Evolutionary conservation across 1,140 invertebrate species (phyloP), one percentile per base, ranked within the genome.

Genomic region (Drosophila arawakana): DNA sequence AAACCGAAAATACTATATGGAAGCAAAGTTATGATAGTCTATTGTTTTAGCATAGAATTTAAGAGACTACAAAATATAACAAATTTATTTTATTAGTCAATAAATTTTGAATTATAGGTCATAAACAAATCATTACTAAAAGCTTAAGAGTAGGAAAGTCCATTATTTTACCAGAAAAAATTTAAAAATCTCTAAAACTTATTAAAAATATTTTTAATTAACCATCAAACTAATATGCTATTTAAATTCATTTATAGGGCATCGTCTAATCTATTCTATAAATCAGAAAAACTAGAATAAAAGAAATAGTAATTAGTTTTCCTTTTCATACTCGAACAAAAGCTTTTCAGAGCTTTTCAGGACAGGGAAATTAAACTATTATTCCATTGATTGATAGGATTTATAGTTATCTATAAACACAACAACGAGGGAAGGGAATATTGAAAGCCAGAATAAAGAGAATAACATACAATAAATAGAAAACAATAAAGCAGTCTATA

Each of bases 221-320:
- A 30, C 4, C 25, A 30, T 30, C 6, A 30, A 30, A 30, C 25
- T 5, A 30, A 30, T 30, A 30, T 30, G 25, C 25, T 6, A 30
- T 30, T 30, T 30, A 6, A 30, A 30, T 30, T 30, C 3, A 6
- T 2, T 30, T 30, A 4, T 3, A 30, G 25, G 3, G 25, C 6
- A 30, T 30, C 25, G 3, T 2, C 6, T 30, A 30, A 30, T 30
- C 25, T 30, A 30, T 62, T 62, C 11, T 39, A 50, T 62, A 9
- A n/a, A 65, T 65, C 52, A 43, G n/a, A 65, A 52, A 30, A 43
- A 34, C n/a, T 8, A 43, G 18, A 25, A 35, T 25, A 54, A 41
- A 39, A 70, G 13, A 50, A 49, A 43, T 37, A 34, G 37, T 54
- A 62, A 54, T 70, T 44, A 70, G 47, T 70, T 70, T 70, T 65